These are phyloP conservation scores for Menidia menidia DNA, from an alignment of 2,797 vertebrate species.

Conservation along the genomic window DNA sequence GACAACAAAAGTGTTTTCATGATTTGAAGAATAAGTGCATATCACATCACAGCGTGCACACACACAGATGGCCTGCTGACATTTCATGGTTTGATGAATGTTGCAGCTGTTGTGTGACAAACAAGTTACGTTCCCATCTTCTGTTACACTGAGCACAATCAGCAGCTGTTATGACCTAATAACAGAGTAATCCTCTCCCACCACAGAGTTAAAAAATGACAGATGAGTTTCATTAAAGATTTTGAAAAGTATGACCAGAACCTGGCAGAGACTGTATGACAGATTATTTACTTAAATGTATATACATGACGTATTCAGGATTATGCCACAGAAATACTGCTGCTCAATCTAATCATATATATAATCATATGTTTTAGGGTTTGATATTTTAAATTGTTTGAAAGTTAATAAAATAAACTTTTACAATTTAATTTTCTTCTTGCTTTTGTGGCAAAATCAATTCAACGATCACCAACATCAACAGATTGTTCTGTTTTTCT, in stretches of 20 bases:
- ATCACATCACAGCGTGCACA: constrained; percentile 7
- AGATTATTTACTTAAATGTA: neutral
- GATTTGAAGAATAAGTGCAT: neutral
- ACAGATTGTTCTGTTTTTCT: neutral
- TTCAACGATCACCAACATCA: too few species aligned
- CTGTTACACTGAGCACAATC: constrained; percentile 12
- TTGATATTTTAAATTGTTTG: too few species aligned
- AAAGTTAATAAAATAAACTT: too few species aligned
- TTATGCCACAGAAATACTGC: neutral
- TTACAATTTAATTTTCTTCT: too few species aligned
- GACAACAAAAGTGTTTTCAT: neutral
- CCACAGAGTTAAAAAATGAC: neutral
- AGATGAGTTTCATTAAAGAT: neutral
- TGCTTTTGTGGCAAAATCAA: too few species aligned
- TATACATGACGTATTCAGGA: neutral
- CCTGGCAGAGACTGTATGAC: neutral
- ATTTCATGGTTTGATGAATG: constrained; percentile 19
- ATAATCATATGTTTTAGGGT: constrained; percentile 34
- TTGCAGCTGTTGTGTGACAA: constrained; percentile 25
- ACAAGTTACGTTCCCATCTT: constrained; percentile 22
- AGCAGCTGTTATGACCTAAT: constrained; percentile 14
- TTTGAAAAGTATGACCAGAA: constrained; percentile 8
- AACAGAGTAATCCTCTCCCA: constrained; percentile 14
- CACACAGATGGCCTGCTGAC: neutral
- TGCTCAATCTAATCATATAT: constrained; percentile 15